These are phyloP conservation scores for Coelopa pilipes DNA, from an alignment of 2,888 invertebrate genomes.

Conservation along the genomic window DNA sequence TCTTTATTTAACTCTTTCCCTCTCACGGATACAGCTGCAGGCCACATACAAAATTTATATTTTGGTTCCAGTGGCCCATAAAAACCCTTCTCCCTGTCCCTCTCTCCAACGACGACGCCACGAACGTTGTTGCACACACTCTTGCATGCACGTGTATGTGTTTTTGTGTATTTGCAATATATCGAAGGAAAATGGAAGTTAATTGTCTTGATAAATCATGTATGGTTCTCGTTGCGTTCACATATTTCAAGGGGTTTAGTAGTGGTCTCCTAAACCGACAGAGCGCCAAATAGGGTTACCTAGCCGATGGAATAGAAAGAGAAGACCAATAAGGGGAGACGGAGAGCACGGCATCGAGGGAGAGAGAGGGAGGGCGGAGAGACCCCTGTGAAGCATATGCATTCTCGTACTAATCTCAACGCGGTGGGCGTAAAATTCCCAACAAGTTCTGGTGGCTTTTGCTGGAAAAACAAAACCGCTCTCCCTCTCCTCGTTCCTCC, in stretches of 20 bases:
- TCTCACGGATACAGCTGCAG: background rate
- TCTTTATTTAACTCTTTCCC: no score
- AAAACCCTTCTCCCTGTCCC: slow-evolving; percentile 14
- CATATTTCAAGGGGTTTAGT: background rate
- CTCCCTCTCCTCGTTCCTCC: no score
- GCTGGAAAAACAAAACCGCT: background rate
- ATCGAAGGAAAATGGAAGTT: slow-evolving; percentile 37
- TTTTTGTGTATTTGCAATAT: slow-evolving; percentile 16
- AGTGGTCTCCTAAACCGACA: background rate
- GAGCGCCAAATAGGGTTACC: background rate
- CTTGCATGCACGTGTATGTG: background rate
- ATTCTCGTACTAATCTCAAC: background rate
- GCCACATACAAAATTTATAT: slow-evolving; percentile 32
- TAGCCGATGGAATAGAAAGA: background rate
- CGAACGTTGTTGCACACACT: background rate
- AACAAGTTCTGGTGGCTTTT: background rate
- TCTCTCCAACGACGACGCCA: background rate
- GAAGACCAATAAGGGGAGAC: background rate
- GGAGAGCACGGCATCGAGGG: background rate
- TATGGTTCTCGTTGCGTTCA: slow-evolving; percentile 24
- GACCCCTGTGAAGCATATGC: background rate
- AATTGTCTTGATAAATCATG: slow-evolving; percentile 40
- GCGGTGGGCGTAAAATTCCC: background rate
- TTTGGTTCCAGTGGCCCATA: slow-evolving; percentile 30
- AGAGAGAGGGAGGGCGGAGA: background rate